These are phyloP conservation scores for Leptinotarsa juncta DNA, from an alignment of 2,888 invertebrate genomes.

Conservation along the genomic window DNA sequence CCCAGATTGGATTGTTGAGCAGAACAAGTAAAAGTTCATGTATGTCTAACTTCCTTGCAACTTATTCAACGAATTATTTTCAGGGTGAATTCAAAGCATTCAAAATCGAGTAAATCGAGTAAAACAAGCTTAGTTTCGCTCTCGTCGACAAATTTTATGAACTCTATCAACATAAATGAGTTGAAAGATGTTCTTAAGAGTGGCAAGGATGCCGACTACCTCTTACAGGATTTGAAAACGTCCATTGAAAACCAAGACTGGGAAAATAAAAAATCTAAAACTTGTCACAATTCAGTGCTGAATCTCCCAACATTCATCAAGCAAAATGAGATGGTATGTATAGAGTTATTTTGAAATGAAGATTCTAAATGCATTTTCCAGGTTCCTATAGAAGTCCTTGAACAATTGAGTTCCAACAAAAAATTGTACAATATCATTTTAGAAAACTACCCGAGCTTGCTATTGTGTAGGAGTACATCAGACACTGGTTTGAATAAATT, in stretches of 20 bases:
- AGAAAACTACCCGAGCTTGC: constrained; percentile 78
- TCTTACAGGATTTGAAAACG: constrained; percentile 63
- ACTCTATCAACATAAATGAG: constrained; percentile 58
- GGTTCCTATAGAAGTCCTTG: constrained; percentile 75
- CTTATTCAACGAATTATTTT: background rate
- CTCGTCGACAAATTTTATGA: constrained; percentile 69
- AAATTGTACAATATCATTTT: constrained; percentile 76
- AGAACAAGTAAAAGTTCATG: constrained; percentile 64
- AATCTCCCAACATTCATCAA: constrained; percentile 81
- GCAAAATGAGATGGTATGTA: constrained; percentile 74
- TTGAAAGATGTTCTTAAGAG: constrained; percentile 77
- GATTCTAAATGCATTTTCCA: constrained; percentile 52
- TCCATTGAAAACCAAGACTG: constrained; percentile 66
- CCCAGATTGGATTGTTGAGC: constrained; percentile 84
- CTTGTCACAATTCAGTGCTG: constrained; percentile 72
- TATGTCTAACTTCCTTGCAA: background rate
- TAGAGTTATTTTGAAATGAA: background rate
- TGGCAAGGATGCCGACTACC: constrained; percentile 75
- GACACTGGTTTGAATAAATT: constrained; percentile 70
- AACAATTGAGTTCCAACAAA: constrained; percentile 74
- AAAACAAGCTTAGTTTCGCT: constrained; percentile 35
- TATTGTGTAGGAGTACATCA: constrained; percentile 73
- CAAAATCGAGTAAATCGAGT: constrained; percentile 22
- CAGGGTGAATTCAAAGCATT: constrained; percentile 27
- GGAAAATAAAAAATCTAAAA: background rate